Base-by-base conservation (phyloP, 2,797 vertebrate species). In the Lindbergichthys nudifrons region DNA sequence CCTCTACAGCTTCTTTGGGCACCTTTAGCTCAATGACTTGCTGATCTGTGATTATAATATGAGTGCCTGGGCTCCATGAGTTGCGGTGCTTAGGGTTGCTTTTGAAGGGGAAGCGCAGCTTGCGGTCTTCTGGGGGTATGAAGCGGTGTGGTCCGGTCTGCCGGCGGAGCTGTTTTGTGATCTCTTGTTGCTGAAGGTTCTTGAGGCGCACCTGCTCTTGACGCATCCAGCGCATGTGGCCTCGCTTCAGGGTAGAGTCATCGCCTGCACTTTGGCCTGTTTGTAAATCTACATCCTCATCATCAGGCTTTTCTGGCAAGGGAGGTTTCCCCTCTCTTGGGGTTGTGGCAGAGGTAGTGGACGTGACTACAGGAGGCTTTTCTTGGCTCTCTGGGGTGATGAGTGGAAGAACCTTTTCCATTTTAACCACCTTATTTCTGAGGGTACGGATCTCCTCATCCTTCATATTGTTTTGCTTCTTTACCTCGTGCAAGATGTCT, bases 381-480 rank as follows among this genome's bases (percentile, higher is more conserved):
- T 92, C 91, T 71, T 91, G 91, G 39, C 80, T 65, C 6, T 93
- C 92, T 0, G 90, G 77, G 14, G 96, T 96, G 75, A 99, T 97
- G 57, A 99, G 92, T 0, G 98, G 98, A 59, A 99, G 93, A 39
- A 99, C 97, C 85, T 97, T 98, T 82, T 99, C 98, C 98, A 99
- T 99, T 93, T 98, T 99, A 26, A 99, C 90, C 98, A 99, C 99
- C 89, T 99, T 99, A 90, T 97, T 96, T 78, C 98, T 94, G 66
- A 99, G 95, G 47, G 96, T 92, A 45, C 96, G 96, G 77, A 99
- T 99, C 91, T 99, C 98, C 87, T 98, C 98, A 0, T 99, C 98
- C 86, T 99, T 99, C 96, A 96, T 96, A 75, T 98, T 99, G 81
- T 99, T 99, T 87, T 99, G 98, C 68, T 97, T 97, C 91, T 99